These are phyloP conservation scores for Ornithoptera alexandrae DNA, from an alignment of 2,888 invertebrate genomes.

Conservation along the genomic window DNA sequence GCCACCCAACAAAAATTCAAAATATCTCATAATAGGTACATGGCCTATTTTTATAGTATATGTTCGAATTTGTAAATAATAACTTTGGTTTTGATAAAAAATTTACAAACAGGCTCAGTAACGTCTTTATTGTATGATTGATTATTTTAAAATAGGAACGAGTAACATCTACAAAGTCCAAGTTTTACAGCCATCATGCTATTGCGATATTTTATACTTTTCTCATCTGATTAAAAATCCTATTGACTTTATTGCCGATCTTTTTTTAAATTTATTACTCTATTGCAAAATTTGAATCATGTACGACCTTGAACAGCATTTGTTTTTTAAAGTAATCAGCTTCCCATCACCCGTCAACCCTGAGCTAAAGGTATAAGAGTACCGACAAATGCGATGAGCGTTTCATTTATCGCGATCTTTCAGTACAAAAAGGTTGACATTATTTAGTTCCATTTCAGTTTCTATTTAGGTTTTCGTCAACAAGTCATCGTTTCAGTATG, in stretches of 20 bases:
- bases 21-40: too few relatives aligned
- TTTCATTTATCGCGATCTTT: slow-evolving; percentile 24
- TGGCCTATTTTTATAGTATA: too few relatives aligned
- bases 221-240: not conserved
- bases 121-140: too few relatives aligned
- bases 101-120: too few relatives aligned
- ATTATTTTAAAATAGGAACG: too few relatives aligned
- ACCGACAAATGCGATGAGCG: not conserved
- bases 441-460: not conserved
- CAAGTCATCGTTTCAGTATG: not conserved
- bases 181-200: not conserved
- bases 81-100: too few relatives aligned
- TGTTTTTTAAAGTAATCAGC: slow-evolving; percentile 18
- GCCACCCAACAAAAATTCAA: too few relatives aligned
- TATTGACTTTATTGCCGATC: not conserved
- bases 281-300: slow-evolving; percentile 12
- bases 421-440: slow-evolving; percentile 12
- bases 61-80: too few relatives aligned
- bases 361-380: slow-evolving; percentile 23
- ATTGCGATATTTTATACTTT: not conserved
- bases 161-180: too few relatives aligned
- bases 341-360: slow-evolving; percentile 21
- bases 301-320: slow-evolving; percentile 1
- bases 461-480: not conserved
- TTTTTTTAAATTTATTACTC: slow-evolving; percentile 1